Evolutionary conservation across 1,140 invertebrate species (phyloP), one percentile per base, ranked within the genome.

Genomic region (Macrocentrus cingulum): DNA sequence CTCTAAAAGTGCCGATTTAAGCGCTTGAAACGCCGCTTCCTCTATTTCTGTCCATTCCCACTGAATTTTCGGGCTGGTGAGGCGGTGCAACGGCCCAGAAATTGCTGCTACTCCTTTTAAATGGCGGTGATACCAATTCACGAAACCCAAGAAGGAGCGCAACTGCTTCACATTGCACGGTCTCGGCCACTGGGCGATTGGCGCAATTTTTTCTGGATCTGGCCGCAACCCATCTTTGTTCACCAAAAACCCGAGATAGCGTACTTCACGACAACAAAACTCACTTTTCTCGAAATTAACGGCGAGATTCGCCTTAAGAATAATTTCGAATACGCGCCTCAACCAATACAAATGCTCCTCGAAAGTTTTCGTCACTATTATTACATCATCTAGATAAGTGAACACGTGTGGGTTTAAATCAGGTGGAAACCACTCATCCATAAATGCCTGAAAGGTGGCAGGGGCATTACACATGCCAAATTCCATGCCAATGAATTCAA

Each of bases 121-220:
- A 60, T 75, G 76, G 39, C 69, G 41, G 9, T 70, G 41, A 49
- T 71, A 64, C 62, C 66, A 74, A 4, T 61, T 64, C 8, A 59
- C 56, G 41, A 71, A 53, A 0, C 68, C 70, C 19, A 68, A 34
- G 45, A 71, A 70, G 6, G 57, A 23, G 3, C 62, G 32, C 1
- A 45, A 19, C 22, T 45, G 1, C 11, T 19, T 15, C 15, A 15
- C 2, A 13, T 39, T 45, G 16, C 8, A 20, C 1, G 44, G 44
- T 9, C 5, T 23, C 19, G 44, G 44, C 5, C 22, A 46, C 15
- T 46, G 11, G 6, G 2, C 5, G 0, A 46, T 19, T 22, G 44
- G 15, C 19, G 16, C 15, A 22, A 19, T 15, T 11, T 46, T 46
- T 11, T 46, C 44, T 19, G 16, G 44, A 22, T 46, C 44, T 11